Evolutionary conservation across 2,888 invertebrate species (phyloP), one percentile per base, ranked within the genome.

Genomic region (Protophormia terraenovae): DNA sequence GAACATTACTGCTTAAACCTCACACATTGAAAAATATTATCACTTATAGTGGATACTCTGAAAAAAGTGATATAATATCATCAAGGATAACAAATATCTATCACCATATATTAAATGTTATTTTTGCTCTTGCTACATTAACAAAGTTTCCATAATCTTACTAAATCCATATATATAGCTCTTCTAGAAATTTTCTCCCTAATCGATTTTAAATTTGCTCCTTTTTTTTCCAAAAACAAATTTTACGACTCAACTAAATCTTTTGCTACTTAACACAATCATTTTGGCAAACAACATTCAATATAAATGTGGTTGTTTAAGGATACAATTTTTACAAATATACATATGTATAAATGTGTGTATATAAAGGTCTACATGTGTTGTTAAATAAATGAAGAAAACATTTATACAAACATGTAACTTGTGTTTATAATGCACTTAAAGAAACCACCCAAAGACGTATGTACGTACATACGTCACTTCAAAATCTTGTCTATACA

Each of bases 401-500:
- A 35, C 22, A 22, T 8, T 12, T 45, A 19, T 24, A 27, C 72
- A 19, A 24, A 72, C 38, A 69, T 53, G 16, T 29, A 29, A 38
- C 38, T 22, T n/a, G 14, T 83, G 78, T 83, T 73, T 78, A 32
- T 41, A 69, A 78, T 62, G 77, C 83, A 78, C 78, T 83, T 78
- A 67, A 16, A 41, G 55, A 73, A 78, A 53, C 69, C 69, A 62
- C 71, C 78, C 62, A 71, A 62, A 79, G 62, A 71, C n/a, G n/a
- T n/a, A n/a, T n/a, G n/a, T n/a, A 38, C 38, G 12, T 35, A 35
- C 19, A 69, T 38, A 19, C 35, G 60, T 71, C 78, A 78, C 60
- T 78, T 78, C 38, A 71, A 60, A 69, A 50, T 60, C 35, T 62
- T 38, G 38, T 71, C 50, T 62, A n/a, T 50, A 53, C 60, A 71